These are phyloP conservation scores for Calephelis nemesis DNA, from an alignment of 1,140 invertebrate species.

Conservation along the genomic window DNA sequence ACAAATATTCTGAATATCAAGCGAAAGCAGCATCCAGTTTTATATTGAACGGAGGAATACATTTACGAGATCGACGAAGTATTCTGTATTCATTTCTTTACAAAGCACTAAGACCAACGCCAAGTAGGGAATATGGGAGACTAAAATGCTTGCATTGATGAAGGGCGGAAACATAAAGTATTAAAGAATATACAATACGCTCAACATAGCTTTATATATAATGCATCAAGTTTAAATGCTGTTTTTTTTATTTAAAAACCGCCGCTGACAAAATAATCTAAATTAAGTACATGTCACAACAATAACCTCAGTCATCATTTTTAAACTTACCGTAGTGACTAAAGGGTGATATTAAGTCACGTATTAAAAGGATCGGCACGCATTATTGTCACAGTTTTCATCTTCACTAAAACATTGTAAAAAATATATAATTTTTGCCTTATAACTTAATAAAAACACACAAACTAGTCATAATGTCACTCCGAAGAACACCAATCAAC, in stretches of 20 bases:
- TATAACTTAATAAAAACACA: slow-evolving; percentile 66
- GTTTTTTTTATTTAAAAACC: slow-evolving; percentile 35
- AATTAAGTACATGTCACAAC: slow-evolving; percentile 73
- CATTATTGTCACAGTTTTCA: slow-evolving; percentile 75
- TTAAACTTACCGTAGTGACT: slow-evolving; percentile 74
- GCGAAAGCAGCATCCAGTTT: background rate
- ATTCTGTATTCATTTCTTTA: slow-evolving; percentile 40
- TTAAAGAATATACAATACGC: background rate
- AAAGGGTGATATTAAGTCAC: slow-evolving; percentile 62
- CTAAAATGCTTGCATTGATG: slow-evolving; percentile 27
- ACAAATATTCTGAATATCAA: too few species aligned
- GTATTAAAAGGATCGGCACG: slow-evolving; percentile 72
- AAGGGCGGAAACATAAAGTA: background rate
- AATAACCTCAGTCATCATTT: slow-evolving; percentile 72
- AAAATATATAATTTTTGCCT: slow-evolving; percentile 71
- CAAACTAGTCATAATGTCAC: slow-evolving; percentile 62
- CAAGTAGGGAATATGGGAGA: slow-evolving; percentile 47
- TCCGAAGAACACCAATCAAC: slow-evolving; percentile 59
- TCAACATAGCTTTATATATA: background rate
- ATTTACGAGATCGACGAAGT: background rate
- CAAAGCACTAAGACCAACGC: slow-evolving; percentile 59
- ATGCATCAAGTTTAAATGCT: too few species aligned
- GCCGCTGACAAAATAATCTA: slow-evolving; percentile 57
- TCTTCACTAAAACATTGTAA: slow-evolving; percentile 63
- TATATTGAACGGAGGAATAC: background rate